Evolutionary conservation across 2,113 vertebrate species (phyloP).

Genomic region (Pseudois nayaur): DNA sequence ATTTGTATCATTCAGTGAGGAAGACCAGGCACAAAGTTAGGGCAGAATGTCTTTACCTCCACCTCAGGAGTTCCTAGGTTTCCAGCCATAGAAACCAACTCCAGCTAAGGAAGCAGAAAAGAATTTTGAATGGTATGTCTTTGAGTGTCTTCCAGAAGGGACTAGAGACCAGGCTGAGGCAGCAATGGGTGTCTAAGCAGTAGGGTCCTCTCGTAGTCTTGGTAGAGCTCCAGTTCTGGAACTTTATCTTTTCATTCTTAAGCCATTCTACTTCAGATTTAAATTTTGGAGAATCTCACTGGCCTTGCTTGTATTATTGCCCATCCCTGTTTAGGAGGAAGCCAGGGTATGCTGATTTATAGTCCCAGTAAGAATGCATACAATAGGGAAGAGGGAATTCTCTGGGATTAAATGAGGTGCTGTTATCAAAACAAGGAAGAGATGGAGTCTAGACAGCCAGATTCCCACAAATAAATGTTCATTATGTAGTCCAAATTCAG

Average conservation of each 20-base stretch:
- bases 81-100: background rate
- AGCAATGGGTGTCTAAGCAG: background rate
- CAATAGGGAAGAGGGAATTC: background rate
- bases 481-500: background rate
- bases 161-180: background rate
- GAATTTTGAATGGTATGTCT: background rate
- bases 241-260: background rate
- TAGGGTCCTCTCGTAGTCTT: background rate
- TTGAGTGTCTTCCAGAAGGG: background rate
- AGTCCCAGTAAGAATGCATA: background rate
- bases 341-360: background rate
- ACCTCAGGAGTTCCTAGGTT: background rate
- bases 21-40: background rate
- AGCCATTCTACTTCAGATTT: background rate
- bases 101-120: background rate
- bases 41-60: background rate
- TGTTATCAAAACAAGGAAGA: background rate
- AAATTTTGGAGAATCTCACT: background rate
- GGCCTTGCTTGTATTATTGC: background rate
- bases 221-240: background rate
- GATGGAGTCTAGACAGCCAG: background rate
- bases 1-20: background rate
- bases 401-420: background rate
- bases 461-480: background rate
- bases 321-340: background rate